phyloP scores from a whole-genome alignment of 92 coral and sea anemone species.

The Phymanthus crucifer region DNA sequence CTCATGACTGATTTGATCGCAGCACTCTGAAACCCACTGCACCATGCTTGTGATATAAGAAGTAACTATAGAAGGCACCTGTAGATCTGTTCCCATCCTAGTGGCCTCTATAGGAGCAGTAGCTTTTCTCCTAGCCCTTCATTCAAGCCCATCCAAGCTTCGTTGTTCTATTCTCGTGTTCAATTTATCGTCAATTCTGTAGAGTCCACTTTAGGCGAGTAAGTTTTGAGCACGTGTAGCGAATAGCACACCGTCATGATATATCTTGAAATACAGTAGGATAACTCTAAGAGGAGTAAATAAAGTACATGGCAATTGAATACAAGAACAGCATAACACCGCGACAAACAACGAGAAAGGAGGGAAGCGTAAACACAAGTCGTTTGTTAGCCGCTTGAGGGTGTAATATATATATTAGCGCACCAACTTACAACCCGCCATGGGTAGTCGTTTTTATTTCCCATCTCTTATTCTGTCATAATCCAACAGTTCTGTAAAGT shows the following conservation, averaged over 20 bases:
- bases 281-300: background rate
- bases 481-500: background rate
- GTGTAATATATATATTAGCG: background rate
- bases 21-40: constrained; percentile 22
- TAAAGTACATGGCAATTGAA: background rate
- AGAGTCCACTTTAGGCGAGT: constrained; percentile 61
- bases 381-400: background rate
- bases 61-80: constrained; percentile 90
- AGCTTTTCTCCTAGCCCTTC: constrained; percentile 55
- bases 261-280: background rate
- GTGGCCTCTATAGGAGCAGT: constrained; percentile 64
- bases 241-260: constrained; percentile 23
- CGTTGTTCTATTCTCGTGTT: constrained; percentile 27
- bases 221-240: constrained; percentile 54
- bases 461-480: background rate
- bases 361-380: background rate
- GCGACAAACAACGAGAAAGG: background rate
- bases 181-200: constrained; percentile 71
- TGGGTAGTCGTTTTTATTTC: background rate
- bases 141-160: constrained; percentile 66
- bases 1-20: constrained; percentile 6
- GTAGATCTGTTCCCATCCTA: constrained; percentile 58
- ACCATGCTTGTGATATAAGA: too few relatives aligned
- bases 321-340: background rate
- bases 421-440: background rate